A percentile compares a stretch with the other conserved stretches of the same genome.
Conservation (phyloP, 1,140 invertebrate species). For the Venustaconcha ellipsiformis region DNA sequence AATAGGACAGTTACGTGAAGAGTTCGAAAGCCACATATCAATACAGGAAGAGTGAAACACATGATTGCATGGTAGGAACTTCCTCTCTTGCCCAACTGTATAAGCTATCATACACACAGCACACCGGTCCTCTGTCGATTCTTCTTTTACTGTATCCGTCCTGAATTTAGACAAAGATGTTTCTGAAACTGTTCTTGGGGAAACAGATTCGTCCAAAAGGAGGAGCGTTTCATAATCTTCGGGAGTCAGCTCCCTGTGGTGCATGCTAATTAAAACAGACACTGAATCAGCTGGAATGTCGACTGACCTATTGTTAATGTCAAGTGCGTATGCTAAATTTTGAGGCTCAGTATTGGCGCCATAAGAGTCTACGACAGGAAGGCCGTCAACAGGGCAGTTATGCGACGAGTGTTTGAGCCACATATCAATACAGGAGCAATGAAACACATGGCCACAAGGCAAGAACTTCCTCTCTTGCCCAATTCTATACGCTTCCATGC, state of each 20-base stretch:
- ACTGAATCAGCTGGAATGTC: constrained; percentile 40
- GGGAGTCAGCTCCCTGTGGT: constrained; percentile 60
- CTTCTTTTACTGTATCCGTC: constrained; percentile 46
- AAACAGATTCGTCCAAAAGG: constrained; percentile 53
- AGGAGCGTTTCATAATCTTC: constrained; percentile 64
- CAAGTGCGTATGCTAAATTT: constrained; percentile 48
- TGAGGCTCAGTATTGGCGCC: constrained; percentile 13
- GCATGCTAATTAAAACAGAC: constrained; percentile 49
- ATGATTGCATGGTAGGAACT: constrained; percentile 60
- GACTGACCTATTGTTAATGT: constrained; percentile 38
- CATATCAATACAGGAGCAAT: constrained; percentile 56
- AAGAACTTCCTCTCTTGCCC: constrained; percentile 58
- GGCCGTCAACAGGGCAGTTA: constrained; percentile 62
- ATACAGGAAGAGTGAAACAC: constrained; percentile 60
- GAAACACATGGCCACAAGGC: constrained; percentile 61
- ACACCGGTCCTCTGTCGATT: constrained; percentile 42
- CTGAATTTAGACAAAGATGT: constrained; percentile 40
- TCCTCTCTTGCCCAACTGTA: constrained; percentile 48
- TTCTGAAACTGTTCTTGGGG: constrained; percentile 53
- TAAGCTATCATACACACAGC: constrained; percentile 60
- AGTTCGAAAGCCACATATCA: constrained; percentile 60
- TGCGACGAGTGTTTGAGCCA: constrained; percentile 60
- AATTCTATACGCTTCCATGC: constrained; percentile 54
- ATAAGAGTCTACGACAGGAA: constrained; percentile 43
- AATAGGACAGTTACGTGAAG: constrained; percentile 61